Base-by-base conservation (phyloP, 2,113 vertebrate genomes). In the Argyrosomus japonicus region DNA sequence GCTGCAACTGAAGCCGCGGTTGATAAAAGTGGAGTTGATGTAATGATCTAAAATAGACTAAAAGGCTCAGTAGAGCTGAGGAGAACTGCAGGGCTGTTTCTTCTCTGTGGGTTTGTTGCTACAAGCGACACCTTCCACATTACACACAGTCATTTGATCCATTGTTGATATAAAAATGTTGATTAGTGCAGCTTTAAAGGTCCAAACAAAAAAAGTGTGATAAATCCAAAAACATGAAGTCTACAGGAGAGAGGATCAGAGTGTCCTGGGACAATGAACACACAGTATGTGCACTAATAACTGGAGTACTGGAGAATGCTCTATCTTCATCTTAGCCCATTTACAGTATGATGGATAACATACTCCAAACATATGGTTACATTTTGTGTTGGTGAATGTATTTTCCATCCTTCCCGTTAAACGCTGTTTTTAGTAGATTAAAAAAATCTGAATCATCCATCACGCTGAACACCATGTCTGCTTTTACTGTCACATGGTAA, bases 111-210 rank as follows among this genome's bases (percentile, higher is more conserved):
- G 48, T 17, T 25, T 25, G 53, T 23, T n/a, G 36, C 36, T 40
- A 65, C 19, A 45, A 45, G 19, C n/a, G 19, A 53, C 48, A 56
- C 21, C 15, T 11, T 9, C 56, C 36, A 56, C 21, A 17, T 70
- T 19, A 56, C 21, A 58, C n/a, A 12, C 0, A 27, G 40, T 45
- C 40, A 27, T 25, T 17, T 6, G 1, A 29, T 29, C 23, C 18
- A 29, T 14, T 47, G 43, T 61, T 54, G 12, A 69, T 54, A 69
- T 51, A 54, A 50, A 74, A 62, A 50, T 60, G 48, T 60, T 43
- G 69, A 60, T 29, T 4, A 8, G 11, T 21, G 5, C 56, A 61
- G 56, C 57, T 48, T 68, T 50, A 19, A 47, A 63, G 61, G n/a
- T 57, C 53, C n/a, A 40, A 40, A 40, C 36, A 40, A 40, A 40